Percentiles rank a stretch among this genome's conserved stretches.
These are phyloP conservation scores for Halocynthia aurantium DNA, from an alignment of 23 tunicate species.

Conservation along the genomic window DNA sequence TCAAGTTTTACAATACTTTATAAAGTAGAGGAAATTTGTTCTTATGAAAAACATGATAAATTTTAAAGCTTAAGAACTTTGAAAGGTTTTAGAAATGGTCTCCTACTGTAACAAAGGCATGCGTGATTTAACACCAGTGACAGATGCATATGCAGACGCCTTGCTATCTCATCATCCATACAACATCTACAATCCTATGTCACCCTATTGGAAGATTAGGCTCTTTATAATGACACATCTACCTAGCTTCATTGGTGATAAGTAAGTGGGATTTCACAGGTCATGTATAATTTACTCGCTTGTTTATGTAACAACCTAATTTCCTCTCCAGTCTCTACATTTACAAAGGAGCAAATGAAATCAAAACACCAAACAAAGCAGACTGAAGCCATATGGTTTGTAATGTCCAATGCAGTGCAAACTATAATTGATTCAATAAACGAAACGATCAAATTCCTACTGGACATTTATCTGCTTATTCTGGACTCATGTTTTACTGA, in stretches of 20 bases:
- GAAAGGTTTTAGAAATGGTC: slow-evolving; percentile 65
- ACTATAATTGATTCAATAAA: no score
- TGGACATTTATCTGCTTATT: no score
- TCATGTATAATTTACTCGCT: neutral
- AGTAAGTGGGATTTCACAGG: slow-evolving; percentile 39
- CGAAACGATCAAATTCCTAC: no score
- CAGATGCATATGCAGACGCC: slow-evolving; percentile 88
- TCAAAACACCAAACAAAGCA: neutral
- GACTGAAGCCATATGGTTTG: neutral
- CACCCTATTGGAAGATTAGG: slow-evolving; percentile 72
- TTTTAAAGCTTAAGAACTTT: no score
- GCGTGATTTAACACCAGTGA: slow-evolving; percentile 74
- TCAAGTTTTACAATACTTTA: neutral
- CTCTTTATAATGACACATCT: slow-evolving; percentile 77
- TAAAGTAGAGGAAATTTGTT: neutral
- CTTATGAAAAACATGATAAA: no score
- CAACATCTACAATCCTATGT: slow-evolving; percentile 86
- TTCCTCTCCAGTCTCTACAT: neutral
- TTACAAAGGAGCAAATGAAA: neutral
- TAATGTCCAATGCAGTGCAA: no score
- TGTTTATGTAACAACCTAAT: neutral
- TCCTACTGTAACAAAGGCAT: slow-evolving; percentile 75
- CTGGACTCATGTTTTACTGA: no score
- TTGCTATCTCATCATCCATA: slow-evolving; percentile 60
- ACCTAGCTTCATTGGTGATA: slow-evolving; percentile 71